Evolutionary conservation across 2,113 vertebrate genomes (phyloP).

Genomic region (Poecile atricapillus): DNA sequence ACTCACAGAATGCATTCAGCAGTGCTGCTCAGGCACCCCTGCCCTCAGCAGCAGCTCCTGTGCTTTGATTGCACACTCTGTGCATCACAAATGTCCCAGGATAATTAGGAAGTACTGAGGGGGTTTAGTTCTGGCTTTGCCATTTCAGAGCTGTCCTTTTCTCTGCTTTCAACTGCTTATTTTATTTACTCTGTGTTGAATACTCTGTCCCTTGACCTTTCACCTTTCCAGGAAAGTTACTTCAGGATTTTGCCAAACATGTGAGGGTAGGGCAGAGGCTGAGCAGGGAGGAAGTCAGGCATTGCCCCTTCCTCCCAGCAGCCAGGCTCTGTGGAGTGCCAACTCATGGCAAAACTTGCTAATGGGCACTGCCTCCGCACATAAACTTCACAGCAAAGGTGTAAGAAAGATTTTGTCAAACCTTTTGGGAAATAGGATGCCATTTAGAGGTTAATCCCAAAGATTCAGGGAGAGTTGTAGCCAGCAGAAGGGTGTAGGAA

Average conservation of each 20-base stretch:
- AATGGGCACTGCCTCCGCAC: background rate
- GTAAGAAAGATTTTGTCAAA: background rate
- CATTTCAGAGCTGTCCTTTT: background rate
- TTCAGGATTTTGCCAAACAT: background rate
- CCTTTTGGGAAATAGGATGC: background rate
- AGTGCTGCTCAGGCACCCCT: background rate
- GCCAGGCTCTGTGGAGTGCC: background rate
- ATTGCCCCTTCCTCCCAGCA: background rate
- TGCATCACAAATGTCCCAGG: background rate
- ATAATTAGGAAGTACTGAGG: background rate
- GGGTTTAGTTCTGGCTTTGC: background rate
- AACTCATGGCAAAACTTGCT: background rate
- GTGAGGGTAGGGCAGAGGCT: background rate
- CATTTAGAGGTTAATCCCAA: background rate
- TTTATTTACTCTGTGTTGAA: background rate
- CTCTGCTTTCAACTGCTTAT: background rate
- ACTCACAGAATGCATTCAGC: background rate
- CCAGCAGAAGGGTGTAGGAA: background rate
- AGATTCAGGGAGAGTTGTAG: background rate
- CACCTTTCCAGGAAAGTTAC: background rate
- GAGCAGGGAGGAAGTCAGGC: background rate
- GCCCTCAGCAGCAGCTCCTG: background rate
- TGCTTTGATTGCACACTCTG: background rate
- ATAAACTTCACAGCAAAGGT: background rate
- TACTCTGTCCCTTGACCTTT: background rate